Base-by-base conservation (phyloP, 2,797 vertebrate genomes). In the Dendrocincla tyrannina region DNA sequence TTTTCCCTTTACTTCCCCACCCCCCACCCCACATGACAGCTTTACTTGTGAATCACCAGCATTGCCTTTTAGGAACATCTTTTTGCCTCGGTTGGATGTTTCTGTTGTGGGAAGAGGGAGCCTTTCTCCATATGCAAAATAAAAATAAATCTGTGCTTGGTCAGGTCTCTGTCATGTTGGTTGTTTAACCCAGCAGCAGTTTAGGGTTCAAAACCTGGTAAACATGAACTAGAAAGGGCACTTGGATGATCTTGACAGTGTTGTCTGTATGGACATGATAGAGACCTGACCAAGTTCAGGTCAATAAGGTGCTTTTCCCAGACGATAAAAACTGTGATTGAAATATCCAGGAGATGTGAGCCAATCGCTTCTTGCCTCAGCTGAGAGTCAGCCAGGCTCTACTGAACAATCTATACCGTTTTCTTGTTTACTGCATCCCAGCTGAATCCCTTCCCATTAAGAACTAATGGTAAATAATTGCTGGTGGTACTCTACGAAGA, bases 391-490 rank as follows among this genome's bases (percentile, higher is more conserved):
- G 82, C n/a, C 67, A 81, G 82, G 68, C 56, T 91, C 5, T 62
- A 67, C 2, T 60, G 88, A 94, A 83, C 89, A 74, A 58, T 81
- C 94, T 53, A 39, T 90, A 77, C 0, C 5, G 56, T 91, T 92
- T 69, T 60, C 85, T 94, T 91, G 72, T 96, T 97, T 94, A 66
- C 83, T 70, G 18, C 50, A 53, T 93, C 91, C 83, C 70, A 77
- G 64, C 39, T 88, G 90, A 88, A 93, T 47, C 67, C 62, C 78
- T 88, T 89, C 56, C 74, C 7, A 10, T 95, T 93, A 95, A 95
- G 91, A 52, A 67, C 66, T 86, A 76, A 91, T 82, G 73, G 87
- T 96, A 93, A 95, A 85, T 93, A 94, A 95, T 96, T 89, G 74
- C 78, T 89, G 47, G 42, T 80, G 52, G 41, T 68, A 35, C 69